A percentile compares a stretch with the other conserved stretches of the same genome.
Evolutionary conservation across 2,888 invertebrate species (phyloP).

Genomic region (Drosophila pullipes): DNA sequence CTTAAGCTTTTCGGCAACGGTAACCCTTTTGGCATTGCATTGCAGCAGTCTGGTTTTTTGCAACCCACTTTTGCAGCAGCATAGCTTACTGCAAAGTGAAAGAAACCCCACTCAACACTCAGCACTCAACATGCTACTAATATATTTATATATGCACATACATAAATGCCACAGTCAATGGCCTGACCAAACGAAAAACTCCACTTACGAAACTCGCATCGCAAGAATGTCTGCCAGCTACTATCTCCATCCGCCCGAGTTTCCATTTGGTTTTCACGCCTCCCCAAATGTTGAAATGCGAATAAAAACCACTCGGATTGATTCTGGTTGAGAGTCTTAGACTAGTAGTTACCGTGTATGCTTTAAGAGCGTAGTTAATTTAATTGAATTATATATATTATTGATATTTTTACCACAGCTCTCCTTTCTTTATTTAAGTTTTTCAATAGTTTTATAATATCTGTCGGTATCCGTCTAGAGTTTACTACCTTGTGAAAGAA

Average conservation of each 20-base stretch:
- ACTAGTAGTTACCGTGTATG: slow-evolving; percentile 11
- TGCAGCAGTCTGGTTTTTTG: slow-evolving; percentile 17
- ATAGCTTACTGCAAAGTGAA: not conserved
- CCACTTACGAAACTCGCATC: slow-evolving; percentile 37
- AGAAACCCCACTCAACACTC: not conserved
- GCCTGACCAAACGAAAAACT: slow-evolving; percentile 51
- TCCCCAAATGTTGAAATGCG: slow-evolving; percentile 55
- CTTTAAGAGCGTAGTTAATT: not conserved
- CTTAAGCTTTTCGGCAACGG: slow-evolving; percentile 24
- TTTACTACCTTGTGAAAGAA: not conserved
- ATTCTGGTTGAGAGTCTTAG: not conserved
- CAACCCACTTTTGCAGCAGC: slow-evolving; percentile 43
- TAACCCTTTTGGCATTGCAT: slow-evolving; percentile 31
- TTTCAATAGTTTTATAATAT: not conserved
- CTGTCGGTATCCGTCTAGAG: not conserved
- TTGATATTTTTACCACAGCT: not conserved
- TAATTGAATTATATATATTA: not conserved
- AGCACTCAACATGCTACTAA: slow-evolving; percentile 9
- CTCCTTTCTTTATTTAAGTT: not conserved
- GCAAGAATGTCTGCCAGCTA: slow-evolving; percentile 31
- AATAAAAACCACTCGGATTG: slow-evolving; percentile 23
- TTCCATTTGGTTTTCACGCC: slow-evolving; percentile 55
- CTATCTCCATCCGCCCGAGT: slow-evolving; percentile 3
- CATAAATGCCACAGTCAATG: slow-evolving; percentile 52
- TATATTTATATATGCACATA: slow-evolving; percentile 35